A percentile compares a stretch with the other conserved stretches of the same genome.
phyloP scores from a whole-genome alignment of 2,888 invertebrate species.

The Meliscaeva auricollis region DNA sequence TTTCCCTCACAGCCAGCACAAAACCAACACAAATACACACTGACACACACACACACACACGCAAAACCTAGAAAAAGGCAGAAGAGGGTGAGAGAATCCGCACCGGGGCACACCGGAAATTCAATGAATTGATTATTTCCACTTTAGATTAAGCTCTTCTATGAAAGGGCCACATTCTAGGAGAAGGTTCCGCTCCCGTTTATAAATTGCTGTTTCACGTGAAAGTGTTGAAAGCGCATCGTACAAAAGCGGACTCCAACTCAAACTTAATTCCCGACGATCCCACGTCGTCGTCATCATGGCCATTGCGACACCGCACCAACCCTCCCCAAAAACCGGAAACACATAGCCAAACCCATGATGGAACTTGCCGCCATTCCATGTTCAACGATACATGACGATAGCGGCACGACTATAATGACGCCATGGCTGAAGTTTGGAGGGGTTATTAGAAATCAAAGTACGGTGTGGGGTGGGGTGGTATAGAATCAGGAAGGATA shows the following conservation, averaged over 20 bases:
- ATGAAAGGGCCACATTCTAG: slow-evolving; percentile 38
- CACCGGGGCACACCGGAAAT: slow-evolving; percentile 61
- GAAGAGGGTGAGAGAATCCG: slow-evolving; percentile 9
- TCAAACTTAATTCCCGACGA: slow-evolving; percentile 22
- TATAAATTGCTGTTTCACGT: slow-evolving; percentile 66
- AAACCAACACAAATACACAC: slow-evolving; percentile 31
- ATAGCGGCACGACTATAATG: slow-evolving; percentile 5
- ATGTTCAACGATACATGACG: slow-evolving; percentile 24
- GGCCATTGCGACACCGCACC: slow-evolving; percentile 8
- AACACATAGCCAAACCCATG: slow-evolving; percentile 38
- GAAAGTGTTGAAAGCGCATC: slow-evolving; percentile 72
- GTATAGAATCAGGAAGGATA: background rate
- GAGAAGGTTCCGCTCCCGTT: slow-evolving; percentile 26
- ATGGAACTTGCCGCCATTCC: slow-evolving; percentile 44
- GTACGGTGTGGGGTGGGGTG: background rate
- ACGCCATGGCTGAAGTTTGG: background rate
- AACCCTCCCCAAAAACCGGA: background rate
- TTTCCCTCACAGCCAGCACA: slow-evolving; percentile 36
- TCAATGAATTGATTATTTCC: slow-evolving; percentile 74
- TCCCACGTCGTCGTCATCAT: background rate
- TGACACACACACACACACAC: background rate
- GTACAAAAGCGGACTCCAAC: slow-evolving; percentile 38
- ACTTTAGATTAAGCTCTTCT: slow-evolving; percentile 72
- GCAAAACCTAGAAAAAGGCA: background rate
- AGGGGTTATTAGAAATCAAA: background rate